These are phyloP conservation scores for Amphiduros pacificus DNA, from an alignment of 2,888 invertebrate genomes.

Conservation along the genomic window DNA sequence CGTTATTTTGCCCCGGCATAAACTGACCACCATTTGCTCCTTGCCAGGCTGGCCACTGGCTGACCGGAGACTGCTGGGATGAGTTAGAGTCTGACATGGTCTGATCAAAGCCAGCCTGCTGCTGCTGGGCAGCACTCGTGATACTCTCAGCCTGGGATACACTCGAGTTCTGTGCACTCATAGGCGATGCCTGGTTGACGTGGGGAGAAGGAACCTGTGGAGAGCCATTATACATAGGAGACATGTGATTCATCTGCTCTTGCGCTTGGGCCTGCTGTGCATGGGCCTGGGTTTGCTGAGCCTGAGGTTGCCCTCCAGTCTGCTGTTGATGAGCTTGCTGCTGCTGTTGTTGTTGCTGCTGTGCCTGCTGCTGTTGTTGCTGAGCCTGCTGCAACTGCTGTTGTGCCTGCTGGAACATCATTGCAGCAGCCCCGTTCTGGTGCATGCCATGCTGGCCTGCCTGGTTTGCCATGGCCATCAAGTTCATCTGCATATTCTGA, in stretches of 20 bases:
- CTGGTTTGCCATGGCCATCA: slow-evolving; percentile 12
- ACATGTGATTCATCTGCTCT: slow-evolving; percentile 2
- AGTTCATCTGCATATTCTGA: slow-evolving; percentile 8
- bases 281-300: slow-evolving; percentile 6
- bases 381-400: slow-evolving; percentile 7
- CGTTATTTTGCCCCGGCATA: background rate
- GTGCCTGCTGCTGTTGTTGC: slow-evolving; percentile 13
- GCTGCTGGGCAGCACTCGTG: slow-evolving; percentile 1
- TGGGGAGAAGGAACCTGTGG: slow-evolving; percentile 12
- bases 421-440: slow-evolving; percentile 2
- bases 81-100: background rate
- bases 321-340: slow-evolving; percentile 1
- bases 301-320: background rate
- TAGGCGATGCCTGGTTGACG: slow-evolving; percentile 6
- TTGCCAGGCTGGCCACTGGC: too few relatives aligned
- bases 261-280: background rate
- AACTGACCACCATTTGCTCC: slow-evolving; percentile 2
- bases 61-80: slow-evolving; percentile 1
- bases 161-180: slow-evolving; percentile 1
- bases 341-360: slow-evolving; percentile 12
- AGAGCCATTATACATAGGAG: slow-evolving; percentile 10
- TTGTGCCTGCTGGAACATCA: slow-evolving; percentile 6
- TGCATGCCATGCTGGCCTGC: slow-evolving; percentile 4
- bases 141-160: background rate
- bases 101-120: slow-evolving; percentile 1